Conservation (phyloP, 2,797 vertebrate species). For the Poecilia wingei region DNA sequence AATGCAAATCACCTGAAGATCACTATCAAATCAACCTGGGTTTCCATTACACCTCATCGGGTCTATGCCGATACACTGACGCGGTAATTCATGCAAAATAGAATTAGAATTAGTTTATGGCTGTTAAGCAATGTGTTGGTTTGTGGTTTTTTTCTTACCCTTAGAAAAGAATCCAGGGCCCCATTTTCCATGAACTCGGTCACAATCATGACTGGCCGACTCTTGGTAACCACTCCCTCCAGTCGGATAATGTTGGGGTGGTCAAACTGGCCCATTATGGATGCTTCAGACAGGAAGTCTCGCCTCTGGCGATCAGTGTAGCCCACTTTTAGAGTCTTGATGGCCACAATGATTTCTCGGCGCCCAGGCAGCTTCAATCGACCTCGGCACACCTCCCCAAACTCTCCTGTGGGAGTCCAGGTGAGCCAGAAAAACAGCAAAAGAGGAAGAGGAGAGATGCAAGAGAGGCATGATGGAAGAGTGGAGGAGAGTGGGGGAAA, state of each 20-base stretch:
- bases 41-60: too few species aligned
- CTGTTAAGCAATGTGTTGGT: constrained; percentile 9
- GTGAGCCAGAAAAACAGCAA: constrained; percentile 61
- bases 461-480: constrained; percentile 74
- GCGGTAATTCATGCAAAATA: too few species aligned
- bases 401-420: constrained; percentile 87
- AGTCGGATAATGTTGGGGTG: constrained; percentile 98
- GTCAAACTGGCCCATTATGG: constrained; percentile 99
- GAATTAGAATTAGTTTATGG: not conserved
- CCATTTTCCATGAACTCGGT: constrained; percentile 99
- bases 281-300: constrained; percentile 96
- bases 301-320: constrained; percentile 96
- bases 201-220: constrained; percentile 97
- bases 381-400: constrained; percentile 96
- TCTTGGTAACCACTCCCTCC: constrained; percentile 98
- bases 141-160: constrained; percentile 80
- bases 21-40: too few species aligned
- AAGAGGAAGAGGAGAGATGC: constrained; percentile 54
- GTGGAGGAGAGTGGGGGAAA: constrained; percentile 73
- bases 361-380: constrained; percentile 95
- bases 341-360: constrained; percentile 96
- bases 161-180: constrained; percentile 94
- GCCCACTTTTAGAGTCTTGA: constrained; percentile 97
- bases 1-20: not conserved
- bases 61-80: too few species aligned